These are phyloP conservation scores for Polyergus mexicanus DNA, from an alignment of 1,140 invertebrate species.

Conservation along the genomic window DNA sequence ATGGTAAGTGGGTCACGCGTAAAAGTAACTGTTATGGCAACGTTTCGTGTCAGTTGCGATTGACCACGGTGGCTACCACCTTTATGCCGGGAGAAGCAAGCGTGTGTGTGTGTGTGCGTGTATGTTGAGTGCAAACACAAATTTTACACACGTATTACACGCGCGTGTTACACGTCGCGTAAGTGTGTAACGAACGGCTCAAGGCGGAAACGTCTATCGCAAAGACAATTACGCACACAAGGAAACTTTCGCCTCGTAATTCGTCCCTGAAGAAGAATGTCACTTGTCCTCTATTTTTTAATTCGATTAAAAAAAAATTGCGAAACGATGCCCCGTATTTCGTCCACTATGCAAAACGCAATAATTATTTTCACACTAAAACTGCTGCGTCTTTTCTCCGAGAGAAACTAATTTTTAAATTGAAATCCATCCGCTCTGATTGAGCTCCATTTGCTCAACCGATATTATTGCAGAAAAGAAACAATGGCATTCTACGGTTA, in stretches of 20 bases:
- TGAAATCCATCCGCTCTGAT: neutral
- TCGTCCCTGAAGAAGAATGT: conserved; percentile 41
- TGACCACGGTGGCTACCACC: conserved; percentile 49
- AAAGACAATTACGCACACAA: conserved; percentile 44
- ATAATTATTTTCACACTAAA: neutral
- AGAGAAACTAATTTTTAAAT: conserved; percentile 22
- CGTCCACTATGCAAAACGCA: neutral
- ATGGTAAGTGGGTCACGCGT: conserved; percentile 75
- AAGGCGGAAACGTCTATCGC: conserved; percentile 32
- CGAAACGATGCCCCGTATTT: neutral
- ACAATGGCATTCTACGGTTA: conserved; percentile 14
- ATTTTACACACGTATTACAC: neutral
- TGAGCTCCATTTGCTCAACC: neutral
- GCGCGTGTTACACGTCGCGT: neutral
- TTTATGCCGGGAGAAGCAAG: conserved; percentile 56
- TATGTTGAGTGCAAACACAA: neutral
- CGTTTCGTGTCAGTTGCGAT: conserved; percentile 67
- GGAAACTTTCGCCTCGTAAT: conserved; percentile 28
- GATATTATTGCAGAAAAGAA: conserved; percentile 7
- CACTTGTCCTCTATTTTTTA: neutral
- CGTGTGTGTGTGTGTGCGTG: no score
- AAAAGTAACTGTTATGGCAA: conserved; percentile 77
- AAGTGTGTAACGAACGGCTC: neutral
- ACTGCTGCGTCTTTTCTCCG: no score
- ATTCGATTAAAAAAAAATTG: conserved; percentile 11